Evolutionary conservation across 1,140 invertebrate species (phyloP).

Genomic region (Medauroidea extradentata): DNA sequence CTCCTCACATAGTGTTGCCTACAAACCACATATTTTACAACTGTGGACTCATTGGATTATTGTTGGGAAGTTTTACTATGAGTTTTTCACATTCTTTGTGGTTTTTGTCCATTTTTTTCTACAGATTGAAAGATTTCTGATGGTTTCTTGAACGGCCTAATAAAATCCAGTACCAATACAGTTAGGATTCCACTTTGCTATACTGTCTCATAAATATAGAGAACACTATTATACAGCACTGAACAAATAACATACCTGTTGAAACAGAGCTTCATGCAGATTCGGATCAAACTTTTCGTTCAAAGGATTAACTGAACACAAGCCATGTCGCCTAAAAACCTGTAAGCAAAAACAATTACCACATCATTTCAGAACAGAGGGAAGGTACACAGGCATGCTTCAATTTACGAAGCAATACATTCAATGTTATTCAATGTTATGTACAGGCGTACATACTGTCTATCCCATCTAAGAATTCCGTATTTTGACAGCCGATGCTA

Average conservation of each 20-base stretch:
- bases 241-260: constrained; percentile 58
- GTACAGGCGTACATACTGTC: too few relatives aligned
- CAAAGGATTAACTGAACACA: constrained; percentile 77
- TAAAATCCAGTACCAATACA: too few relatives aligned
- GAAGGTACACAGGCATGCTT: too few relatives aligned
- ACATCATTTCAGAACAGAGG: too few relatives aligned
- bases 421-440: too few relatives aligned
- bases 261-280: constrained; percentile 92
- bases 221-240: background rate
- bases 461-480: too few relatives aligned
- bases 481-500: too few relatives aligned
- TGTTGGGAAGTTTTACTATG: too few relatives aligned
- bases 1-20: too few relatives aligned
- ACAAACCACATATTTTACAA: too few relatives aligned
- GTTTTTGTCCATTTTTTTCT: background rate
- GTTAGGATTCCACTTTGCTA: background rate
- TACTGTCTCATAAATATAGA: background rate
- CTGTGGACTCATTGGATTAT: too few relatives aligned
- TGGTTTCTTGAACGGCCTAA: background rate
- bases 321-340: constrained; percentile 88
- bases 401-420: too few relatives aligned
- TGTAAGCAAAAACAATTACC: constrained; percentile 36
- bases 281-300: constrained; percentile 97
- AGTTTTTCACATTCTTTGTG: background rate
- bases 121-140: background rate